A percentile compares a stretch with the other conserved stretches of the same genome.
These are phyloP conservation scores for Sebastes flavidus DNA, from an alignment of 2,797 vertebrate genomes.

Conservation along the genomic window DNA sequence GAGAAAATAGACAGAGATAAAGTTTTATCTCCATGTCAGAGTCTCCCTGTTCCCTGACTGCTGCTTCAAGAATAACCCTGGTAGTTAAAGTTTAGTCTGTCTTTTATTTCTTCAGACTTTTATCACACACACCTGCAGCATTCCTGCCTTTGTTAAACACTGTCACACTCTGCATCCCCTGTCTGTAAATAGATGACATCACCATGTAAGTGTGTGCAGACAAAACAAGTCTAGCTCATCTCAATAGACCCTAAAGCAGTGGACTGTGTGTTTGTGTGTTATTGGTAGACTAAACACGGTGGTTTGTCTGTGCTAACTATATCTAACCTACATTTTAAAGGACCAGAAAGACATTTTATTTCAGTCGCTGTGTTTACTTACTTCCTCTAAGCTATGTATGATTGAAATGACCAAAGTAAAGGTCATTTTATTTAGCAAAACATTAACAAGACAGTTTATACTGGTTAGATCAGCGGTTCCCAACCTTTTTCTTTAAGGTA, in stretches of 20 bases:
- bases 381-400: neutral
- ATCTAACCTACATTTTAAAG: slow-evolving; percentile 25
- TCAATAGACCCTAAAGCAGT: neutral
- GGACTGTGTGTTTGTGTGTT: slow-evolving; percentile 11
- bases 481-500: neutral
- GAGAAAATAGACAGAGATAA: neutral
- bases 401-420: neutral
- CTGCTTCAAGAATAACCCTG: neutral
- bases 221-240: slow-evolving; percentile 28
- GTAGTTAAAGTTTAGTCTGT: slow-evolving; percentile 6
- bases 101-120: slow-evolving; percentile 18
- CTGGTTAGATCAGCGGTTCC: neutral
- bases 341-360: neutral
- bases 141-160: slow-evolving; percentile 56
- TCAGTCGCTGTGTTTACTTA: neutral
- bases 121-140: slow-evolving; percentile 65
- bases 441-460: neutral
- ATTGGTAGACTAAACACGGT: slow-evolving; percentile 53
- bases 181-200: slow-evolving; percentile 61
- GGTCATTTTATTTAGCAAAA: neutral
- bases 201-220: slow-evolving; percentile 33
- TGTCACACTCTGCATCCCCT: slow-evolving; percentile 17
- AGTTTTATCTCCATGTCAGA: neutral
- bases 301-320: neutral
- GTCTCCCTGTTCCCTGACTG: neutral